Conservation (phyloP, 2,888 invertebrate species). For the Diarsia brunnea region DNA sequence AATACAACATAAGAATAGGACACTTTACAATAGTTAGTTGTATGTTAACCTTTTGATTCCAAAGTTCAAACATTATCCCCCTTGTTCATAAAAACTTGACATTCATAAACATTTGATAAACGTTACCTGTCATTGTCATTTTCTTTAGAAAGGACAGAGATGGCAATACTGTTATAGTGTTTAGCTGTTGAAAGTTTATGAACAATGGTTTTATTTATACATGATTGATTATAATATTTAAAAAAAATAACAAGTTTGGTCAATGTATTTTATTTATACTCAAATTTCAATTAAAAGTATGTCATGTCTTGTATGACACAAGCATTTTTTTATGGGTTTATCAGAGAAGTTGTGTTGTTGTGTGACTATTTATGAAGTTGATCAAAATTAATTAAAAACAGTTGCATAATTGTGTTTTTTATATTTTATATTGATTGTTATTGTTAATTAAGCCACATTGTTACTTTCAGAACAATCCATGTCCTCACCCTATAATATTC, state of each 20-base stretch:
- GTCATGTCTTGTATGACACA: slow-evolving; percentile 8
- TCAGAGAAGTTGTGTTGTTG: slow-evolving; percentile 15
- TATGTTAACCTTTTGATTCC: slow-evolving; percentile 55
- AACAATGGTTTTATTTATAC: slow-evolving; percentile 35
- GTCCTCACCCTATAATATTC: slow-evolving; percentile 96
- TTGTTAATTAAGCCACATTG: slow-evolving; percentile 59
- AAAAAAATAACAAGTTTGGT: slow-evolving; percentile 23
- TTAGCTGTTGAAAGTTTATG: slow-evolving; percentile 26
- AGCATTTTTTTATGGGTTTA: slow-evolving; percentile 11
- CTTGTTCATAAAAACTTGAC: slow-evolving; percentile 59
- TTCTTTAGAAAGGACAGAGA: slow-evolving; percentile 48
- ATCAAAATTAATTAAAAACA: slow-evolving; percentile 40
- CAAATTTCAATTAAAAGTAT: slow-evolving; percentile 14
- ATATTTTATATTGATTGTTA: slow-evolving; percentile 59
- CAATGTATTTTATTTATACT: slow-evolving; percentile 29
- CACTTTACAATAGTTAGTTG: slow-evolving; percentile 23
- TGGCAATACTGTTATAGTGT: slow-evolving; percentile 41
- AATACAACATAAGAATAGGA: slow-evolving; percentile 41
- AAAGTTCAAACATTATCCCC: slow-evolving; percentile 58
- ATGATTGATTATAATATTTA: slow-evolving; percentile 20
- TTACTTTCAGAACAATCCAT: slow-evolving; percentile 94
- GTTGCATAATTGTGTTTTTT: slow-evolving; percentile 48
- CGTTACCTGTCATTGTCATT: slow-evolving; percentile 62
- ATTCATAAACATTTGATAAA: slow-evolving; percentile 61
- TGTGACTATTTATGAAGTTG: slow-evolving; percentile 31